A percentile compares a stretch with the other conserved stretches of the same genome.
These are phyloP conservation scores for Acrobasis repandana DNA, from an alignment of 2,888 invertebrate genomes.

Conservation along the genomic window DNA sequence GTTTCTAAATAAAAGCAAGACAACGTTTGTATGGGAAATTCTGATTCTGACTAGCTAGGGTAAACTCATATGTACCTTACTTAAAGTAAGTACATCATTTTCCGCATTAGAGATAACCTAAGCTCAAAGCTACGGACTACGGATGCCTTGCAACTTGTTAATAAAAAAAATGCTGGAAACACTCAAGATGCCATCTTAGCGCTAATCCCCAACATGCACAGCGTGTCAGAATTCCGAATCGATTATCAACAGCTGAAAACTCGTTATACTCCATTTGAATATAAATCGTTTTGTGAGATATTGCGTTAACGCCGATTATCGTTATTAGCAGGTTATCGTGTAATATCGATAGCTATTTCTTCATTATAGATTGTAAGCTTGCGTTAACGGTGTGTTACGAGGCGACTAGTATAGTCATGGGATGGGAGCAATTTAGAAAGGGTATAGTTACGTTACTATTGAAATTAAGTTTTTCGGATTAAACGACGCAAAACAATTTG, in stretches of 20 bases:
- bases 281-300: slow-evolving; percentile 30
- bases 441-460: too few relatives aligned
- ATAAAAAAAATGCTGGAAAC: neutral
- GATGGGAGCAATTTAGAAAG: too few relatives aligned
- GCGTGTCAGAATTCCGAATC: slow-evolving; percentile 30
- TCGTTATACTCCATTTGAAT: slow-evolving; percentile 31
- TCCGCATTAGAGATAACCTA: too few relatives aligned
- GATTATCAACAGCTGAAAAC: slow-evolving; percentile 25
- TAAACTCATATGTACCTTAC: too few relatives aligned
- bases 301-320: slow-evolving; percentile 41
- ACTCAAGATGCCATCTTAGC: slow-evolving; percentile 4
- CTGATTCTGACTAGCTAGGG: too few relatives aligned
- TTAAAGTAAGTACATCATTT: too few relatives aligned
- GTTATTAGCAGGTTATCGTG: slow-evolving; percentile 39
- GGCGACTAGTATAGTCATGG: too few relatives aligned
- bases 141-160: neutral
- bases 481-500: too few relatives aligned
- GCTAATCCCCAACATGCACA: neutral
- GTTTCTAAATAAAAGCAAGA: too few relatives aligned
- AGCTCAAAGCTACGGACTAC: too few relatives aligned
- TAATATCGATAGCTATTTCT: slow-evolving; percentile 39
- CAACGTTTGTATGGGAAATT: too few relatives aligned
- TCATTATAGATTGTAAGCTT: slow-evolving; percentile 23
- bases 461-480: too few relatives aligned
- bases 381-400: neutral